A percentile compares a stretch with the other conserved stretches of the same genome.
phyloP scores from a whole-genome alignment of 1,140 invertebrate species.

The Eciton burchellii region DNA sequence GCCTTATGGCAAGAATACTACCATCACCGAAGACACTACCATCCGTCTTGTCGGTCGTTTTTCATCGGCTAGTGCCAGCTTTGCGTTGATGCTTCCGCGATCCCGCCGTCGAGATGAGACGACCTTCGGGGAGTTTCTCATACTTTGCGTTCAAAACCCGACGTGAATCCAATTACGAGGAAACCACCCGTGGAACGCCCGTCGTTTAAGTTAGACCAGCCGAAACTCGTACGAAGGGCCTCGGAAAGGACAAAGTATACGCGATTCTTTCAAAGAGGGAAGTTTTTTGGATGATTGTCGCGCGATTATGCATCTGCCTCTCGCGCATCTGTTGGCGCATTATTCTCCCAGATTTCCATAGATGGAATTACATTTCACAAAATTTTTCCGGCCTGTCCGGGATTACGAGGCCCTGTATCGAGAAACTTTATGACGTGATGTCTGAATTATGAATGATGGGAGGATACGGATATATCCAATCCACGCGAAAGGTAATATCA shows the following conservation, averaged over 20 bases:
- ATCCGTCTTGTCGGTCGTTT: slow-evolving; percentile 79
- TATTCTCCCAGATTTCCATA: not conserved
- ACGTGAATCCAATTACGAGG: slow-evolving; percentile 46
- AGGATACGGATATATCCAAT: slow-evolving; percentile 37
- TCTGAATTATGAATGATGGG: slow-evolving; percentile 27
- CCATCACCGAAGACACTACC: slow-evolving; percentile 66
- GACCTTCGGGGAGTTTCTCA: slow-evolving; percentile 51
- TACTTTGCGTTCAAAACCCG: slow-evolving; percentile 25
- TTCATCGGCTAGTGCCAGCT: slow-evolving; percentile 64
- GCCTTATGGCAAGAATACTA: slow-evolving; percentile 71
- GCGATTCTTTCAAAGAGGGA: not conserved
- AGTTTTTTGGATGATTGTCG: not conserved
- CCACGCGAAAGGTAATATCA: slow-evolving; percentile 31
- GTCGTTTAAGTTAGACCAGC: slow-evolving; percentile 35
- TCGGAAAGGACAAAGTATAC: not conserved
- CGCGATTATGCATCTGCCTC: not conserved
- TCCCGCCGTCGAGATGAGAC: slow-evolving; percentile 38
- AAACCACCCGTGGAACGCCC: slow-evolving; percentile 23
- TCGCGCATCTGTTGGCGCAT: not conserved
- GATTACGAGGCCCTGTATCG: slow-evolving; percentile 7
- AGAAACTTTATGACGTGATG: slow-evolving; percentile 25
- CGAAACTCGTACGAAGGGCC: not conserved
- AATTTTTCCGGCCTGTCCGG: not conserved
- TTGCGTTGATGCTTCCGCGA: slow-evolving; percentile 36
- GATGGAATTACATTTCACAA: not conserved